phyloP scores from a whole-genome alignment of 2,888 invertebrate genomes.

The Philhelius pedissequus region DNA sequence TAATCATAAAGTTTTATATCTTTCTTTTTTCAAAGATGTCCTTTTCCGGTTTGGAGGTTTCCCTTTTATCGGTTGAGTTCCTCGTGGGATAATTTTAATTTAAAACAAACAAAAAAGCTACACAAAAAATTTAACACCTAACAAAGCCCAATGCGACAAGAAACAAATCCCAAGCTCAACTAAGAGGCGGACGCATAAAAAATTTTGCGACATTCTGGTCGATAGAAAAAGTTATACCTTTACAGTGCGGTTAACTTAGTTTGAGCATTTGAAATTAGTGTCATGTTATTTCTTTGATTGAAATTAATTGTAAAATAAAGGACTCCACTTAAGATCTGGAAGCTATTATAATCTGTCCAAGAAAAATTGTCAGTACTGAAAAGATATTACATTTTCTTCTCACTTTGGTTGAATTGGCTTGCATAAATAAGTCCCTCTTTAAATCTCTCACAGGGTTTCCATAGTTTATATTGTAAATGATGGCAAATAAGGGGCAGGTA shows the following conservation, averaged over 20 bases:
- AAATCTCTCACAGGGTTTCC: too few relatives aligned
- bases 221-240: not conserved
- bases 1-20: constrained; percentile 49
- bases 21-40: constrained; percentile 37
- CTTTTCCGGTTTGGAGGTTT: constrained; percentile 20
- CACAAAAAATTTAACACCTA: constrained; percentile 2
- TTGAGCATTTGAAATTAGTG: too few relatives aligned
- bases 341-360: too few relatives aligned
- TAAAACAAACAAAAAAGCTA: constrained; percentile 3
- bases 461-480: too few relatives aligned
- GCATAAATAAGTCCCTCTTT: too few relatives aligned
- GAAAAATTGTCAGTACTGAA: too few relatives aligned
- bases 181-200: constrained; percentile 9
- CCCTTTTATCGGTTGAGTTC: constrained; percentile 11
- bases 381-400: too few relatives aligned
- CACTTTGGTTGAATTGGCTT: too few relatives aligned
- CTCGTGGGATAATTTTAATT: constrained; percentile 32
- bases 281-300: too few relatives aligned
- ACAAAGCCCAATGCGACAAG: constrained; percentile 39
- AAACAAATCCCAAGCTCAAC: constrained; percentile 32
- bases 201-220: constrained; percentile 5
- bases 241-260: not conserved
- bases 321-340: too few relatives aligned
- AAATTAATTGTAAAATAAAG: too few relatives aligned
- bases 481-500: too few relatives aligned